phyloP scores from a whole-genome alignment of 2,888 invertebrate species.

The Drosophila merina region DNA sequence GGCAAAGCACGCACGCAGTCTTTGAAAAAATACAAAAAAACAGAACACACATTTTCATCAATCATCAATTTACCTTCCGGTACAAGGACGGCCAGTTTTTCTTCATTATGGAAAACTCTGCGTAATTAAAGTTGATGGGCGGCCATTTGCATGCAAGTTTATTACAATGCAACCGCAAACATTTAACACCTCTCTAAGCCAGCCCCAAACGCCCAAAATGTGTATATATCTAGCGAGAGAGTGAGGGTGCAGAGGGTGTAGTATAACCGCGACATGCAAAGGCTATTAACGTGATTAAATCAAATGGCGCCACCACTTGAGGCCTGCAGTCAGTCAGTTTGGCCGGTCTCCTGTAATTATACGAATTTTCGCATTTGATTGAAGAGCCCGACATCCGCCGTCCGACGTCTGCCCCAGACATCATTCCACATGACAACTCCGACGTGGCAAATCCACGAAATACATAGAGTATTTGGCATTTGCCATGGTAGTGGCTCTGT shows the following conservation, averaged over 20 bases:
- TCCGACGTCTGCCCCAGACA: conserved; percentile 20
- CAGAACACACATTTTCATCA: conserved; percentile 27
- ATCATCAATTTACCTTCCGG: conserved; percentile 44
- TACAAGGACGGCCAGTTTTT: conserved; percentile 37
- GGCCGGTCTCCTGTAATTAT: conserved; percentile 61
- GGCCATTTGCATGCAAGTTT: conserved; percentile 50
- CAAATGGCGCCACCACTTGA: conserved; percentile 51
- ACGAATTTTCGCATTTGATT: conserved; percentile 75
- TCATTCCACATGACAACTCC: conserved; percentile 36
- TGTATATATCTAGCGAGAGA: neutral
- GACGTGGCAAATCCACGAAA: neutral
- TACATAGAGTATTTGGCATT: neutral
- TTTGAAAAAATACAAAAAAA: neutral
- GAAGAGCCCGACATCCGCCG: conserved; percentile 53
- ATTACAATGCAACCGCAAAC: conserved; percentile 56
- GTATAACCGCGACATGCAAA: conserved; percentile 66
- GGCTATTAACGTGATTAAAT: conserved; percentile 79
- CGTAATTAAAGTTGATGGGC: conserved; percentile 51
- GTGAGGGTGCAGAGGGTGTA: too few species aligned
- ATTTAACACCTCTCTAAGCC: conserved; percentile 70
- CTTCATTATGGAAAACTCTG: conserved; percentile 30
- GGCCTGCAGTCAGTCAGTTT: conserved; percentile 30
- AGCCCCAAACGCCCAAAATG: conserved; percentile 2
- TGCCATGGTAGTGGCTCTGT: conserved; percentile 14
- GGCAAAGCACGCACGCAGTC: conserved; percentile 5